phyloP scores from a whole-genome alignment of 1,140 invertebrate genomes.

The Danaus melanippus region DNA sequence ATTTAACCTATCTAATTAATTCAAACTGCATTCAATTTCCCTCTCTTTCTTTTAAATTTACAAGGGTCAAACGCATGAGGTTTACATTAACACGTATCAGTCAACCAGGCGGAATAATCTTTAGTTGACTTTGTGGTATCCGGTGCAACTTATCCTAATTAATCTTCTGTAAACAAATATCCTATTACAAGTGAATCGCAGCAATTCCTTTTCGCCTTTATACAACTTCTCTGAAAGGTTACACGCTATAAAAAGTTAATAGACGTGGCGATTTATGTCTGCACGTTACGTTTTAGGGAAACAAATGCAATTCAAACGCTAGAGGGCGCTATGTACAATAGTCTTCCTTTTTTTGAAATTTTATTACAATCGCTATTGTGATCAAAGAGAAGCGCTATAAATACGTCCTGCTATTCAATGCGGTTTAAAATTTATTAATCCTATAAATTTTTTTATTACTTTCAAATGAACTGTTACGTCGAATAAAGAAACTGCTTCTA shows the following conservation, averaged over 20 bases:
- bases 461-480: no score
- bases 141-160: no score
- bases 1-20: no score
- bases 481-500: no score
- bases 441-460: no score
- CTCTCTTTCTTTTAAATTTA: no score
- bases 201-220: conserved; percentile 20
- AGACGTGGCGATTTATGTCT: conserved; percentile 41
- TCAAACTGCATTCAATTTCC: no score
- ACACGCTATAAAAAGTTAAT: conserved; percentile 49
- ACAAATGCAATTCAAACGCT: conserved; percentile 33
- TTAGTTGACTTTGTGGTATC: no score
- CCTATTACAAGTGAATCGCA: conserved; percentile 28
- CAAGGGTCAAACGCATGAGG: no score
- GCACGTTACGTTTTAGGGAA: conserved; percentile 29
- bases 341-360: conserved; percentile 40
- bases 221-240: conserved; percentile 33
- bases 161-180: conserved; percentile 12
- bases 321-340: conserved; percentile 30
- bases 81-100: no score
- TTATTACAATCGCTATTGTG: conserved; percentile 45
- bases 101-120: no score
- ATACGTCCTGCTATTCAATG: conserved; percentile 28
- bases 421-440: conserved; percentile 20
- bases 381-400: conserved; percentile 44